Conservation (phyloP, 2,797 vertebrate genomes). For the Masticophis lateralis region DNA sequence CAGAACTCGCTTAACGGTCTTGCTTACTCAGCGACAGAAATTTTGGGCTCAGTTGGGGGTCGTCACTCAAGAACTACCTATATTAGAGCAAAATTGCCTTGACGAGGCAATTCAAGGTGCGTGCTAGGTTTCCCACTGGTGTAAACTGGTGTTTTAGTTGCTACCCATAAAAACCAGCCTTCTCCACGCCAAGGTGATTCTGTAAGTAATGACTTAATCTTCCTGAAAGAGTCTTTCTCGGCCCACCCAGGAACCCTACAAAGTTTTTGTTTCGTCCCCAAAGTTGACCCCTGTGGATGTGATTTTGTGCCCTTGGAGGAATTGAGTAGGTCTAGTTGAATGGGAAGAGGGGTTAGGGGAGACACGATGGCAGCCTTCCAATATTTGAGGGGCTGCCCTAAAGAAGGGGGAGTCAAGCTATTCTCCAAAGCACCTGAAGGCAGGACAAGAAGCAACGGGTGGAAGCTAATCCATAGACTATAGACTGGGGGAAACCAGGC, state of each 20-base stretch:
- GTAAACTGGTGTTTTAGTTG: neutral
- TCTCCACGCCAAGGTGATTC: neutral
- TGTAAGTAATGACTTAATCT: neutral
- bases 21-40: neutral
- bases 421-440: no score
- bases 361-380: fast-evolving
- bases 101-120: neutral
- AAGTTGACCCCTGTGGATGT: neutral
- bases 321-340: neutral
- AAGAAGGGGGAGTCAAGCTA: neutral
- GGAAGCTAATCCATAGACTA: no score
- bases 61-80: no score
- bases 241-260: neutral
- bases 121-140: neutral
- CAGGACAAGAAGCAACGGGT: neutral
- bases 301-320: neutral
- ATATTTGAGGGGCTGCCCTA: neutral
- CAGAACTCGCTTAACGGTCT: no score
- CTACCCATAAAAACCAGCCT: neutral
- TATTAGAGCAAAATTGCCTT: neutral
- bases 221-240: neutral
- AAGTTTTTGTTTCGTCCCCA: neutral
- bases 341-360: no score
- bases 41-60: neutral
- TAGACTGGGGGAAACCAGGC: no score